phyloP scores from a whole-genome alignment of 2,113 vertebrate species.

The Polypterus bichir region DNA sequence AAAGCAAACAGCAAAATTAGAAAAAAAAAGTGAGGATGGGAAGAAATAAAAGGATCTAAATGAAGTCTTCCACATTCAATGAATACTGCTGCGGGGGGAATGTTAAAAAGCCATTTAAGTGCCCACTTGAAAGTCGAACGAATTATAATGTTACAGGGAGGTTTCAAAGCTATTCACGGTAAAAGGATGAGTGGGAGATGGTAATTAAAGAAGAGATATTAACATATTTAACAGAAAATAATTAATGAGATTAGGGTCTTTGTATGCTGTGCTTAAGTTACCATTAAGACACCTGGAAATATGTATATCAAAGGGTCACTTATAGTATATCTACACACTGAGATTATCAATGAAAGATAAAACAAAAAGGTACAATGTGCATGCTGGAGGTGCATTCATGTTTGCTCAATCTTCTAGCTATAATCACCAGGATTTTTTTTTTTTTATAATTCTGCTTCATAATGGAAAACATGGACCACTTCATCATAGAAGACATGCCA shows the following conservation, averaged over 20 bases:
- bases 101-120: conserved; percentile 27
- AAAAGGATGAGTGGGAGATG: conserved; percentile 9
- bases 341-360: background rate
- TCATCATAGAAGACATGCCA: too few relatives aligned
- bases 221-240: conserved; percentile 15
- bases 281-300: too few relatives aligned
- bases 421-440: too few relatives aligned
- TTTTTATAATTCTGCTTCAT: too few relatives aligned
- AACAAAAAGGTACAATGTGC: background rate
- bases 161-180: conserved; percentile 13
- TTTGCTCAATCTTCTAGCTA: too few relatives aligned
- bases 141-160: conserved; percentile 26
- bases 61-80: conserved; percentile 32
- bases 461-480: too few relatives aligned
- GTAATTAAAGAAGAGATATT: conserved; percentile 26
- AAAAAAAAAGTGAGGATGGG: conserved; percentile 26
- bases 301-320: too few relatives aligned
- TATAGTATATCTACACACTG: too few relatives aligned
- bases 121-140: conserved; percentile 31
- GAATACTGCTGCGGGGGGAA: conserved; percentile 22
- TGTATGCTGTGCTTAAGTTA: too few relatives aligned
- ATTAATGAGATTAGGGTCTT: too few relatives aligned
- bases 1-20: conserved; percentile 37
- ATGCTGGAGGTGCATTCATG: too few relatives aligned
- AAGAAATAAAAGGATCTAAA: conserved; percentile 24